Evolutionary conservation across 1,140 invertebrate genomes (phyloP).

Genomic region (Dendroctonus ponderosae): DNA sequence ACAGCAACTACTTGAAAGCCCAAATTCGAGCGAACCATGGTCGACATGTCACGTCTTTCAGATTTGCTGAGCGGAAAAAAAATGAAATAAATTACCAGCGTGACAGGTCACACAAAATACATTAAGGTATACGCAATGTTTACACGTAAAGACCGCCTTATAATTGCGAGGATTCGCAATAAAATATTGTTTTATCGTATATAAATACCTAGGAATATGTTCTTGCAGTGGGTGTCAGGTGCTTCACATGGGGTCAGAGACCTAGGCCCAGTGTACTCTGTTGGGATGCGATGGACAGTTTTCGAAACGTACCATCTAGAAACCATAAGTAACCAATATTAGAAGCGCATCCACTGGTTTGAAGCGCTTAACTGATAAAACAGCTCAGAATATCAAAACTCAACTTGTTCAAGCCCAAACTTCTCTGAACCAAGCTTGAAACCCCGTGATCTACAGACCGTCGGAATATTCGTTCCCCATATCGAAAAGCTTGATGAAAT

Average conservation of each 20-base stretch:
- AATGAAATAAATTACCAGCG: slow-evolving; percentile 11
- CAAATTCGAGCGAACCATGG: too few species aligned
- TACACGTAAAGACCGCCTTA: slow-evolving; percentile 42
- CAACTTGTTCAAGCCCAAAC: too few species aligned
- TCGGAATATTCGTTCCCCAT: too few species aligned
- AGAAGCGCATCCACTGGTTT: too few species aligned
- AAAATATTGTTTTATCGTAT: slow-evolving; percentile 49
- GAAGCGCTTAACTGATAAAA: too few species aligned
- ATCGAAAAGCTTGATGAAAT: too few species aligned
- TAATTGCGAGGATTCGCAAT: slow-evolving; percentile 47
- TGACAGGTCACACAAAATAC: slow-evolving; percentile 35
- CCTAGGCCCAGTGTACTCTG: slow-evolving; percentile 27
- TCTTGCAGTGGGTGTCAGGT: slow-evolving; percentile 47
- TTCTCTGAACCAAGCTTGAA: too few species aligned
- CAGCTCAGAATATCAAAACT: too few species aligned
- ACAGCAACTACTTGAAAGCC: too few species aligned
- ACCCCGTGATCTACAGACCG: too few species aligned
- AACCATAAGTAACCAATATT: too few species aligned
- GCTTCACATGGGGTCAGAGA: slow-evolving; percentile 44
- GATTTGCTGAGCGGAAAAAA: not conserved
- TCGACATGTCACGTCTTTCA: too few species aligned
- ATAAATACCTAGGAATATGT: slow-evolving; percentile 46
- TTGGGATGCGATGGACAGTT: slow-evolving; percentile 17
- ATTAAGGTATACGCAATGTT: slow-evolving; percentile 40
- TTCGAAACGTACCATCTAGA: slow-evolving; percentile 6